Base-by-base conservation (phyloP, 2,888 invertebrate species). In the Tholera decimalis region DNA sequence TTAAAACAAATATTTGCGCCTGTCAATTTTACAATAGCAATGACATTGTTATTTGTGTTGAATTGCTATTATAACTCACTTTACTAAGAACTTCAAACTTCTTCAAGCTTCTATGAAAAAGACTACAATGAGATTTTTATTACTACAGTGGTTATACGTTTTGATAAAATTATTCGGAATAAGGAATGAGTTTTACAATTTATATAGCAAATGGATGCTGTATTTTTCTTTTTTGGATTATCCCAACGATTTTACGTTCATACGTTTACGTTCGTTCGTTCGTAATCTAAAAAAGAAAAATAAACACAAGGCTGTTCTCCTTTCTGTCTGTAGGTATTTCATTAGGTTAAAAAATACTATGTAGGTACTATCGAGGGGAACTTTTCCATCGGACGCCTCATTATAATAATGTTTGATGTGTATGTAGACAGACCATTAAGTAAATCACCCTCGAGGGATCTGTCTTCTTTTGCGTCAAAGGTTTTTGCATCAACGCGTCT, bases 401-500 rank as follows among this genome's bases (percentile, higher is more conserved):
- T 54, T 56, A 55, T 28, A 50, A 44, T n/a, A 49, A 64, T 41
- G 35, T 66, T 66, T 47, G 43, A n/a, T 56, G 9, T 18, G 18
- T 55, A 22, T 64, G 50, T 78, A 67, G 71, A 62, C 66, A 82
- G 73, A 76, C 79, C 73, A 79, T 83, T 76, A 75, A 58, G 61
- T 49, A 73, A 80, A 84, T 75, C 65, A 57, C 43, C 49, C 84
- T 56, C 79, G 18, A 57, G 84, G 81, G 84, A 84, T 53, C 43
- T 60, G 66, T 60, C 56, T 73, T 79, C 63, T 75, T 79, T 70
- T 66, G 53, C 63, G 66, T 47, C 41, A 46, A 69, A 55, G 54
- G 47, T 55, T 68, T 57, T 49, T 60, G 8, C 59, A 18, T 60
- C 53, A 50, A 56, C 24, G 41, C 18, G 6, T n/a, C 33, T 51